phyloP scores from a whole-genome alignment of 2,797 vertebrate species.

The Poecilia gillii region DNA sequence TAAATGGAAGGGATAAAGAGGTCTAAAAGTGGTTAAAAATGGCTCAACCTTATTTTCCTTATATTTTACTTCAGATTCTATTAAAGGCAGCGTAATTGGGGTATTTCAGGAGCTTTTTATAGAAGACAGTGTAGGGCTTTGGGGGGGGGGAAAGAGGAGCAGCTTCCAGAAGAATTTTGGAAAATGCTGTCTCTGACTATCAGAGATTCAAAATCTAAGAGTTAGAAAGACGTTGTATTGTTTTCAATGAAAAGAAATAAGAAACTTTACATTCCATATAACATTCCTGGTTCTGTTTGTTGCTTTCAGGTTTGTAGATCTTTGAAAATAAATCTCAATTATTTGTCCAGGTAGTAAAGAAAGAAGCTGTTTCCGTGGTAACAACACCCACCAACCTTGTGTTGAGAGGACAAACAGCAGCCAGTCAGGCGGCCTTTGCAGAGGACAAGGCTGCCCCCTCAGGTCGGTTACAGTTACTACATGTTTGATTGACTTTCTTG shows the following conservation, averaged over 20 bases:
- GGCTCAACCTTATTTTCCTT: conserved; percentile 28
- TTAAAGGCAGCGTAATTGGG: conserved; percentile 33
- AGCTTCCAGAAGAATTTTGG: neutral
- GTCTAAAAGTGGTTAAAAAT: conserved; percentile 48
- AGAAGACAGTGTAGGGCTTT: neutral
- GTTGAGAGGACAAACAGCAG: conserved; percentile 76
- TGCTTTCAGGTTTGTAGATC: neutral
- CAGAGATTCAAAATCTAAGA: neutral
- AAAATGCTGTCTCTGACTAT: neutral
- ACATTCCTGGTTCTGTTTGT: neutral
- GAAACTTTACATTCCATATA: neutral
- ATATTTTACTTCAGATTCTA: conserved; percentile 29
- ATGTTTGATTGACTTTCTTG: neutral
- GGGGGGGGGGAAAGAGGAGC: neutral
- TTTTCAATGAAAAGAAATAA: neutral
- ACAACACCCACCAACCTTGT: conserved; percentile 74
- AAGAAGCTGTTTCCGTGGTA: conserved; percentile 78
- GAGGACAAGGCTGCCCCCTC: conserved; percentile 87
- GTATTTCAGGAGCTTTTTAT: conserved; percentile 11
- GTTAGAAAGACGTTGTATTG: neutral
- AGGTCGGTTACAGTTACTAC: conserved; percentile 79
- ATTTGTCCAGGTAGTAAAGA: conserved; percentile 76
- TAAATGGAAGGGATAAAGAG: conserved; percentile 57
- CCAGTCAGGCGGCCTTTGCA: conserved; percentile 78
- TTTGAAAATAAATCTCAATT: neutral